Evolutionary conservation across 2,113 vertebrate genomes (phyloP).

Genomic region (Delphinapterus leucas): DNA sequence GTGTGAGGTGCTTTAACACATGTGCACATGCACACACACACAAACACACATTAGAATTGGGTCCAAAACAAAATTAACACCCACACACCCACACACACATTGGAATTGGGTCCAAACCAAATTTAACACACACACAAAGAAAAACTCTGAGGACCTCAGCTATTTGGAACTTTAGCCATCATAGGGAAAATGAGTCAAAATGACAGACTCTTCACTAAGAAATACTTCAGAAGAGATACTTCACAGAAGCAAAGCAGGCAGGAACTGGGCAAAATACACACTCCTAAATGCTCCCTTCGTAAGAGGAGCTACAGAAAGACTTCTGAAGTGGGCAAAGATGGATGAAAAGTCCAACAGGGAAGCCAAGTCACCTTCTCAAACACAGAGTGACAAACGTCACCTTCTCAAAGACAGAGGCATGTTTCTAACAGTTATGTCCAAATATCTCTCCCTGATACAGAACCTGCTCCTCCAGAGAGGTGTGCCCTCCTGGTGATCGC

Average conservation of each 20-base stretch:
- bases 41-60: too few species aligned
- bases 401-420: not conserved
- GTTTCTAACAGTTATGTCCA: not conserved
- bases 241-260: not conserved
- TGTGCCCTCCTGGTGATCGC: not conserved
- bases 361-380: not conserved
- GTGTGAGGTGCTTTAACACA: too few species aligned
- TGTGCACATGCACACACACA: accelerated
- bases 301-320: not conserved
- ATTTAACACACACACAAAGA: not conserved
- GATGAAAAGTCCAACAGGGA: not conserved
- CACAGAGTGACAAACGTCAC: not conserved
- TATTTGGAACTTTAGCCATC: not conserved
- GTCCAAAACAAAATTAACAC: too few species aligned
- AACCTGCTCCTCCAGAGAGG: not conserved
- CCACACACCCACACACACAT: not conserved
- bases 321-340: not conserved
- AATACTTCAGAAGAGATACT: not conserved
- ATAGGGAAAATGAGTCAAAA: not conserved
- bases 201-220: not conserved
- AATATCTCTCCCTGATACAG: not conserved
- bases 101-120: too few species aligned
- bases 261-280: not conserved
- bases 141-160: not conserved
- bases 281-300: too few species aligned